Percentiles rank a stretch among this genome's conserved stretches.
phyloP scores from a whole-genome alignment of 2,797 vertebrate species.

The Anableps anableps region DNA sequence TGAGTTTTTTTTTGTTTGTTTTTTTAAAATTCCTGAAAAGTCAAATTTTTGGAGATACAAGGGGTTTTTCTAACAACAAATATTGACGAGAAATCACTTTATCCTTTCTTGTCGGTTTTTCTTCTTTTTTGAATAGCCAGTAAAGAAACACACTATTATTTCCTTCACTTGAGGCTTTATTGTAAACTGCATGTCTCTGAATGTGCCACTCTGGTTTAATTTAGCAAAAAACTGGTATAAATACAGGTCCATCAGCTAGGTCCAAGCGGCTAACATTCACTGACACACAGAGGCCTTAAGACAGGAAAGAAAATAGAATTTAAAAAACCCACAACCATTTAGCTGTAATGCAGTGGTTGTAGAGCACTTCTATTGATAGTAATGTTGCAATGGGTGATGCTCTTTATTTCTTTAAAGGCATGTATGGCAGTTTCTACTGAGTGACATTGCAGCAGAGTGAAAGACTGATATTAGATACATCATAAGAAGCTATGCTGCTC shows the following conservation, averaged over 20 bases:
- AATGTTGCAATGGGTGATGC: neutral
- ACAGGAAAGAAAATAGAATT: neutral
- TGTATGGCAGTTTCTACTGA: neutral
- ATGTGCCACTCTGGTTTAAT: neutral
- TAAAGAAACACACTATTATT: neutral
- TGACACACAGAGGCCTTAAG: neutral
- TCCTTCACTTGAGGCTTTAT: neutral
- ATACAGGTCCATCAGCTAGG: neutral
- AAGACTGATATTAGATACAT: slow-evolving; percentile 12
- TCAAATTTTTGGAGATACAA: neutral
- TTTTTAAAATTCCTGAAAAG: neutral
- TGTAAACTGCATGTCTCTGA: neutral
- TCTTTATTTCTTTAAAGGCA: neutral
- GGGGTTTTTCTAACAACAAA: neutral
- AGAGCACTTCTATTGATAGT: no score
- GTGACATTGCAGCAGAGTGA: neutral
- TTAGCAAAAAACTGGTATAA: neutral
- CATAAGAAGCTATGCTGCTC: neutral
- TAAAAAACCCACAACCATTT: neutral
- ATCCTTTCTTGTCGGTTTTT: neutral
- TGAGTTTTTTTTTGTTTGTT: neutral
- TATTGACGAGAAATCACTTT: neutral
- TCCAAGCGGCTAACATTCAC: neutral
- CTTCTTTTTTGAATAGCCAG: neutral
- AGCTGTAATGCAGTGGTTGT: no score